Evolutionary conservation across 2,797 vertebrate genomes (phyloP), one percentile per base, ranked within the genome.

Genomic region (Lepilemur ruficaudatus): DNA sequence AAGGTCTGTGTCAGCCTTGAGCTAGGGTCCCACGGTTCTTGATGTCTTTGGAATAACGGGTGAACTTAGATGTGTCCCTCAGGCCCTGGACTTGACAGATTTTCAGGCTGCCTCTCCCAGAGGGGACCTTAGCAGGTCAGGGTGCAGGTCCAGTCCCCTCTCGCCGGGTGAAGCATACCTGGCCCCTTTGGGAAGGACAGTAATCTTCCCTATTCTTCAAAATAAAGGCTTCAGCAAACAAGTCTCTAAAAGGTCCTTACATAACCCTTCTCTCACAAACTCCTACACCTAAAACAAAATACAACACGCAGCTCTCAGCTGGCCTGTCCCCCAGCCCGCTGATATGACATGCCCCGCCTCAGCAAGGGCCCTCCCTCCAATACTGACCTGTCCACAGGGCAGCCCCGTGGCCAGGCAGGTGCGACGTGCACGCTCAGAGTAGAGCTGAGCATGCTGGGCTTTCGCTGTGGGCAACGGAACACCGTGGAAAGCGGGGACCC

Each of bases 381-480:
- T 0, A 0, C 20, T 22, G 50, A 32, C 46, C n/a, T 73, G 43
- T 38, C 50, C 38, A 4, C 7, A 23, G 43, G 10, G 32, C 7
- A 22, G 57, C 22, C 12, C 0, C 38, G 13, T 59, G 41, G 0
- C 25, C 0, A 2, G 38, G 43, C 43, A 10, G 57, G 72, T 4
- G 43, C 46, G 23, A 10, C 3, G 7, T 67, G 46, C 52, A 38
- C 1, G 12, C 48, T 72, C 65, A 57, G 59, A 72, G 79, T 59
- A 46, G 22, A 81, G 52, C 67, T 18, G 41, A 75, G 32, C 73
- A 3, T 10, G 0, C 69, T 9, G 38, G 70, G n/a, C 50, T 30
- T 25, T 48, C 41, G 7, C 4, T 1, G 0, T 22, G 67, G 70
- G 11, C 5, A 0, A 4, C 0, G 67, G 67, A 48, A 0, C 4